These are phyloP conservation scores for Xanthia togata DNA, from an alignment of 2,888 invertebrate species.

Conservation along the genomic window DNA sequence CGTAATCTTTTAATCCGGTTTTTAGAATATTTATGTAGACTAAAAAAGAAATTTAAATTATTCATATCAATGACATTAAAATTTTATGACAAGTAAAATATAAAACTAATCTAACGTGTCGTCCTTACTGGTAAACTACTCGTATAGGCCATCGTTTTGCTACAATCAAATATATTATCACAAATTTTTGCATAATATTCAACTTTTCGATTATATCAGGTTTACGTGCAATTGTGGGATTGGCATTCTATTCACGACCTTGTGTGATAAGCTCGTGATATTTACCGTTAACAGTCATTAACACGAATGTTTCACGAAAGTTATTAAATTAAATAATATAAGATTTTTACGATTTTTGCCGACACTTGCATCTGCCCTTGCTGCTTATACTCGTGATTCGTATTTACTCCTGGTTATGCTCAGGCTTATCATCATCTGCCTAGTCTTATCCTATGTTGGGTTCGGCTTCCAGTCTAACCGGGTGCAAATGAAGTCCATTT, in stretches of 20 bases:
- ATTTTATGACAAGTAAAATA: not conserved
- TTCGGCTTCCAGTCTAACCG: not conserved
- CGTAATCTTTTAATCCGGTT: not conserved
- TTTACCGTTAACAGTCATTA: too few species aligned
- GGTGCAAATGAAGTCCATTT: too few species aligned
- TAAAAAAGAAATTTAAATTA: constrained; percentile 19
- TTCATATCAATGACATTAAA: constrained; percentile 7
- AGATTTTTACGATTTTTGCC: not conserved
- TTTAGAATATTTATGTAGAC: constrained; percentile 7
- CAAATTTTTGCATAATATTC: too few species aligned
- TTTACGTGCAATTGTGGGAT: not conserved
- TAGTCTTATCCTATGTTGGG: not conserved
- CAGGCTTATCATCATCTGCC: not conserved
- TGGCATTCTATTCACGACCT: not conserved
- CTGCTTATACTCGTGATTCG: not conserved
- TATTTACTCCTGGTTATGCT: not conserved
- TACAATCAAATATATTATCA: not conserved
- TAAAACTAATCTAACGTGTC: not conserved
- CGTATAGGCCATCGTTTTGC: not conserved
- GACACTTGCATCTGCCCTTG: not conserved
- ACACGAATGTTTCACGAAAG: not conserved
- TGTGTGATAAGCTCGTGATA: not conserved
- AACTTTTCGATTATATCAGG: not conserved
- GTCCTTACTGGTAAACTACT: not conserved
- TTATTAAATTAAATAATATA: too few species aligned